Percentiles rank a stretch among this genome's conserved stretches.
Conservation (phyloP, 2,888 invertebrate species). For the Punctoribates punctum region DNA sequence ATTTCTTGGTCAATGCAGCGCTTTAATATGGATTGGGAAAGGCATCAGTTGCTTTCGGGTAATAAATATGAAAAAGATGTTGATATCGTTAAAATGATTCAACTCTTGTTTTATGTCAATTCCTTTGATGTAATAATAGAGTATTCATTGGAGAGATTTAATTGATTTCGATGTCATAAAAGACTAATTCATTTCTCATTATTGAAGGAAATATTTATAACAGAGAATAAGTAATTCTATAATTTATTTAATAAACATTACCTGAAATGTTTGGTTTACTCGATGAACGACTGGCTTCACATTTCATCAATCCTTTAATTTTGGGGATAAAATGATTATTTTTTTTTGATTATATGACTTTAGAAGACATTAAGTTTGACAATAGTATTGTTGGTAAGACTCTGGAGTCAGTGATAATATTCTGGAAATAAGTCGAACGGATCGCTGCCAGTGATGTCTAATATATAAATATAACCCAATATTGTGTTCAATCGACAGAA, state of each 20-base stretch:
- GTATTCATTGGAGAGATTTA: conserved; percentile 26
- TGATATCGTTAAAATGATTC: neutral
- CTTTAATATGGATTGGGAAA: too few relatives aligned
- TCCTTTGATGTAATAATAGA: neutral
- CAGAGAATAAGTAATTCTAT: neutral
- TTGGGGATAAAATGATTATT: neutral
- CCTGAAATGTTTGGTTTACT: neutral
- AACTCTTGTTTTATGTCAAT: neutral
- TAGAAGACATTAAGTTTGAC: conserved; percentile 27
- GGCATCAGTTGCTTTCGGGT: too few relatives aligned
- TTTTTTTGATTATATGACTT: neutral
- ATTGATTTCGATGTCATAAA: conserved; percentile 4
- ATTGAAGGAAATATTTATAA: neutral
- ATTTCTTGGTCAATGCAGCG: too few relatives aligned
- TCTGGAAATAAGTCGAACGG: neutral
- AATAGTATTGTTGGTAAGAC: conserved; percentile 21
- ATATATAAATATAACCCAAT: neutral
- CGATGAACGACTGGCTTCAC: neutral
- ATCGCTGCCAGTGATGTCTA: neutral
- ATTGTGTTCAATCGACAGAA: neutral
- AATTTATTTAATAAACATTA: conserved; percentile 16
- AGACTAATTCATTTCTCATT: neutral
- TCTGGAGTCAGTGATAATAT: conserved; percentile 29
- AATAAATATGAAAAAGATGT: neutral
- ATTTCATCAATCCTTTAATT: neutral